Base-by-base conservation (phyloP, 2,113 vertebrate species). In the Bagarius yarrelli region DNA sequence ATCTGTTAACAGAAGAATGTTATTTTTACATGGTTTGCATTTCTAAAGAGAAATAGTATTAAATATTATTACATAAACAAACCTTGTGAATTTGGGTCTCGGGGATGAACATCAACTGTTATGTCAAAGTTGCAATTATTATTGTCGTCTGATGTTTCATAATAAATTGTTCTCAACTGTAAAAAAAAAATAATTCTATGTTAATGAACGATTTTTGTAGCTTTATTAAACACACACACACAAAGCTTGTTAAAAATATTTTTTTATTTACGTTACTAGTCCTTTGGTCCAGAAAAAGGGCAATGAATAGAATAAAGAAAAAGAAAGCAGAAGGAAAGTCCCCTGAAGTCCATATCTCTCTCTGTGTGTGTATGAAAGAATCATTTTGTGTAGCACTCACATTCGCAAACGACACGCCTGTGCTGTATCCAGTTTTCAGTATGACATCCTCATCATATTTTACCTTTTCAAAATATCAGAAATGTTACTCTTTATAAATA, bases 91-190 rank as follows among this genome's bases (percentile, higher is more conserved):
- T 55, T 16, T 55, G 1, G 3, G 9, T 15, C 23, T 0, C 76
- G 25, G 5, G 72, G 75, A 0, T 57, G 9, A 77, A 90, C 23
- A n/a, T 91, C 87, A 1, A 93, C 84, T 0, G 72, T 86, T 5
- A 91, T n/a, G 30, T 96, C 88, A 88, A 98, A 99, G 89, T 90
- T 88, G 89, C 97, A 99, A 0, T 83, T 81, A 21, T 92, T 87
- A 8, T 92, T 84, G 59, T 90, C 88, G 0, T 93, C 87, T 0
- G 90, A 83, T 0, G 89, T 95, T 87, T 91, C 90, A 25, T 97
- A 95, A 84, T 92, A 96, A 3, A 96, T 91, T 0, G 94, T 97
- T 90, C 80, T 95, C 83, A 98, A 86, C 97, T 99, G 81, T 88
- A 64, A 67, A 81, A 66, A 25, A 19, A 87, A n/a, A 36, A 85